phyloP scores from a whole-genome alignment of 1,140 invertebrate genomes.

The Pseudachorutes palmiensis region DNA sequence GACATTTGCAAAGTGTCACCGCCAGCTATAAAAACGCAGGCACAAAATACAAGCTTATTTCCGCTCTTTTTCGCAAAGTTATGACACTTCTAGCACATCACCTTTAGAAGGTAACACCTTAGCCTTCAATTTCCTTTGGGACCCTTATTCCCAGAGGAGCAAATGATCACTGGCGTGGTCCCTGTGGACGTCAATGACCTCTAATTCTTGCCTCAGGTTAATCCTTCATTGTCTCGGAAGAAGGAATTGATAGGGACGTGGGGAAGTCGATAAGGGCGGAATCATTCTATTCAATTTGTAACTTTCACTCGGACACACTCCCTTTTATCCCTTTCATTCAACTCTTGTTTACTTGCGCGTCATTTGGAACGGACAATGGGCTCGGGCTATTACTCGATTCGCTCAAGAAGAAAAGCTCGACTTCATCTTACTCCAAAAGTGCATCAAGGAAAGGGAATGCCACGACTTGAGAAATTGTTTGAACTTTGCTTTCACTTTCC shows the following conservation, averaged over 20 bases:
- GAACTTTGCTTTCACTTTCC: not conserved
- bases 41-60: too few species aligned
- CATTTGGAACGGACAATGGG: not conserved
- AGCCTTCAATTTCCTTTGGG: too few species aligned
- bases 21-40: too few species aligned
- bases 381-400: not conserved
- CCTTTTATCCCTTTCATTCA: not conserved
- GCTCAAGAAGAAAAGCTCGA: not conserved
- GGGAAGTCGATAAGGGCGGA: not conserved
- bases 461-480: too few species aligned
- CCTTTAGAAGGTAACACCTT: too few species aligned
- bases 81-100: too few species aligned
- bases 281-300: constrained; percentile 6
- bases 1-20: not conserved
- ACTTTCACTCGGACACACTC: constrained; percentile 1
- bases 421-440: not conserved
- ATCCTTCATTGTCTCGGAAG: not conserved
- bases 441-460: too few species aligned
- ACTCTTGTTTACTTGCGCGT: not conserved
- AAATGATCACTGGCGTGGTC: not conserved
- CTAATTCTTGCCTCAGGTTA: not conserved
- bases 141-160: not conserved
- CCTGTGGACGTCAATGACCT: not conserved
- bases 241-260: not conserved
- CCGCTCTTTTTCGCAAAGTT: too few species aligned